Base-by-base conservation (phyloP, 1,140 invertebrate genomes). In the Aphelenchoides besseyi region DNA sequence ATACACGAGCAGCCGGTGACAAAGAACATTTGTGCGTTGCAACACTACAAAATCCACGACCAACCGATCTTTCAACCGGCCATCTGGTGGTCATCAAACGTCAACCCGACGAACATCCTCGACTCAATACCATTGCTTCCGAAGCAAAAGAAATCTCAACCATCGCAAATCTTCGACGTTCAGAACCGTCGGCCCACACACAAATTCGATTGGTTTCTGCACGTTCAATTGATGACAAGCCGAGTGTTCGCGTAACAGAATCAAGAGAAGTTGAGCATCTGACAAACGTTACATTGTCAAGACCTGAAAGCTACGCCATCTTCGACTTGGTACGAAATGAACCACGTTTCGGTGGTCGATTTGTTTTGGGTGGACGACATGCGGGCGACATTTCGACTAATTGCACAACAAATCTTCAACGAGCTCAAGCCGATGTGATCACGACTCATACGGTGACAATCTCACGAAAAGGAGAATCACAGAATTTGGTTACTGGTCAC, bases 241-340 rank as follows among this genome's bases (percentile, higher is more conserved):
- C 75, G 18, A 48, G 28, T 53, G 69, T 77, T 35, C 63, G 72
- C 23, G 74, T 77, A 0, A 77, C 77, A 8, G 76, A 77, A 55
- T 59, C 55, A 18, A 41, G 37, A 32, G 72, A 77, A 67, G 73
- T 80, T 36, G 76, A 77, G 35, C 76, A 79, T 18, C 41, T 77
- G 0, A 77, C 75, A 32, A 77, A 77, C 55, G 77, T 77, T 12
- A 72, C 75, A 18, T 59, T 77, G 12, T 32, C 52, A 16, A 23
- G 68, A 12, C 77, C 78, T 5, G 76, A 77, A 36, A 30, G 36
- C 23, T 79, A 71, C 36, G 35, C 35, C n/a, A 48, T 48, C 8
- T 48, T 61, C n/a, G 76, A 77, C 48, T 18, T 41, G 18, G 68
- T 69, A n/a, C 53, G 53, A 37, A 35, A 54, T n/a, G 76, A 77